Conservation (phyloP, 2,888 invertebrate species). For the Sinhomidia bicolor region DNA sequence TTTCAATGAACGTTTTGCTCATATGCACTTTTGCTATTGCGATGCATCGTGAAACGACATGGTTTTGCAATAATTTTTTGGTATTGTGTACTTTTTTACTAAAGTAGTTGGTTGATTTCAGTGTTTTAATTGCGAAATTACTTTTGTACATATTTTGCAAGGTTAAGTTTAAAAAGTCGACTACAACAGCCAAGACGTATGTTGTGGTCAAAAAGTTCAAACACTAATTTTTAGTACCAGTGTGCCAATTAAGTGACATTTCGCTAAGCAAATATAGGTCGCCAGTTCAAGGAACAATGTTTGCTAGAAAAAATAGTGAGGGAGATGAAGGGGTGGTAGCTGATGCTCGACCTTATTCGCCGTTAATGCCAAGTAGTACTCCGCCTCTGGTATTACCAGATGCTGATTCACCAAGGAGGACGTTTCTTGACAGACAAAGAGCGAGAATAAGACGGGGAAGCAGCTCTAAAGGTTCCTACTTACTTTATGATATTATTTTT, state of each 20-base stretch:
- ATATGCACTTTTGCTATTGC: too few relatives aligned
- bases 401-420: slow-evolving; percentile 53
- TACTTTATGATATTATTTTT: too few relatives aligned
- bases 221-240: slow-evolving; percentile 11
- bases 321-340: slow-evolving; percentile 65
- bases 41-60: too few relatives aligned
- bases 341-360: slow-evolving; percentile 67
- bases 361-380: slow-evolving; percentile 68
- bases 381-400: slow-evolving; percentile 63
- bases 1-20: too few relatives aligned
- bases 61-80: too few relatives aligned
- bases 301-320: slow-evolving; percentile 54
- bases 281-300: slow-evolving; percentile 22
- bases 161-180: too few relatives aligned
- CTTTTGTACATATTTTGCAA: too few relatives aligned
- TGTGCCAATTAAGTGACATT: neutral
- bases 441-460: slow-evolving; percentile 42
- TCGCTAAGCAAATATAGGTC: neutral
- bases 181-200: neutral
- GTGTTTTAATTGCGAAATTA: too few relatives aligned
- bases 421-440: slow-evolving; percentile 66
- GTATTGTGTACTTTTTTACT: too few relatives aligned
- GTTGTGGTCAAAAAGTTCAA: neutral
- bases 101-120: too few relatives aligned
- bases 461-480: slow-evolving; percentile 64